These are phyloP conservation scores for Pampusana beccarii DNA, from an alignment of 2,113 vertebrate species.

Conservation along the genomic window DNA sequence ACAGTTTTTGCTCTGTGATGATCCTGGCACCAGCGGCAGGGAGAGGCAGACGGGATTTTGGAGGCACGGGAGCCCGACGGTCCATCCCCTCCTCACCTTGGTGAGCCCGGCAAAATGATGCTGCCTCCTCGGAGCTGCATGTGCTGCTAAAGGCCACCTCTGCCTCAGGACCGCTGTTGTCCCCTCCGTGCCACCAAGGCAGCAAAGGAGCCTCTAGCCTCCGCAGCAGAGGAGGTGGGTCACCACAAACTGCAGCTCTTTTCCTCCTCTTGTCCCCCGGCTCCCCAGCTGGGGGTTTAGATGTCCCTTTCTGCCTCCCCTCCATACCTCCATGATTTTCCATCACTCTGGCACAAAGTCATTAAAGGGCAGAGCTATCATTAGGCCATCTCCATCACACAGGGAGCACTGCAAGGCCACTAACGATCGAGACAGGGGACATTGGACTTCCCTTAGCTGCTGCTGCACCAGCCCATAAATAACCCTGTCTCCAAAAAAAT, in stretches of 20 bases:
- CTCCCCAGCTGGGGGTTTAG: neutral
- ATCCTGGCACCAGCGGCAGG: neutral
- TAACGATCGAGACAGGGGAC: constrained; percentile 44
- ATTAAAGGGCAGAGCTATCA: constrained; percentile 43
- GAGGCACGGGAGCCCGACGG: accelerated
- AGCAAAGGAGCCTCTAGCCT: neutral
- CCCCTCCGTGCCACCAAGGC: neutral
- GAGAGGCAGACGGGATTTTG: accelerated
- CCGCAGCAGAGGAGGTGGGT: accelerated
- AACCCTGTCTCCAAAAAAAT: neutral
- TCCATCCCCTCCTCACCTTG: neutral
- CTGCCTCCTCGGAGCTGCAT: neutral
- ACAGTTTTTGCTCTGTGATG: neutral
- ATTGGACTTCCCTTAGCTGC: neutral
- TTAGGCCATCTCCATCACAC: constrained; percentile 44
- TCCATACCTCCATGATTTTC: neutral
- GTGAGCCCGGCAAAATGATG: neutral
- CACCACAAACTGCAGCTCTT: accelerated
- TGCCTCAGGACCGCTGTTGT: accelerated
- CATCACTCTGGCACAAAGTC: constrained; percentile 41
- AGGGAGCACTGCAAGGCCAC: constrained; percentile 46
- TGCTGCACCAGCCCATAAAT: neutral
- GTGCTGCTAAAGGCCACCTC: neutral
- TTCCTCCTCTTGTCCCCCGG: accelerated
- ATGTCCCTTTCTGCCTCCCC: neutral